Evolutionary conservation across 2,113 vertebrate species (phyloP), one percentile per base, ranked within the genome.

Genomic region (Engystomops pustulosus): DNA sequence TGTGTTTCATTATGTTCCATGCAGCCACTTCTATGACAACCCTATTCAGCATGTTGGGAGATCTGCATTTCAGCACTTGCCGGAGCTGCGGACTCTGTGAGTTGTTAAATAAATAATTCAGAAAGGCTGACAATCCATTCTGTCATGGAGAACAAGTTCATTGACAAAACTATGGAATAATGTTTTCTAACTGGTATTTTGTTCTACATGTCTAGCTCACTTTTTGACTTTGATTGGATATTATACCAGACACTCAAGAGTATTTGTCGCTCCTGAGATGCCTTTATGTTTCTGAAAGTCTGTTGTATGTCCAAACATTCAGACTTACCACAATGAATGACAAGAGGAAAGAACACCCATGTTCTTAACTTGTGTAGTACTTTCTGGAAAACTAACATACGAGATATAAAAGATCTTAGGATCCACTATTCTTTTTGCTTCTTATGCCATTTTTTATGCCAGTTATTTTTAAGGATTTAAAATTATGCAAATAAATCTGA

Each of bases 1-100:
- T 30, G 12, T 3, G 14, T 27, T 62, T 65, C 7, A 86, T 72
- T 86, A 23, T n/a, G 84, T 91, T 86, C 86, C 32, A 91, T 87
- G 58, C 89, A 99, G 97, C 93, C 96, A 96, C 87, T 98, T 98
- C 91, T 97, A 97, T 85, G 95, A 98, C 87, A 98, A 98, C 47
- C 96, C 96, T 18, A 98, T 98, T 87, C 95, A 96, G 85, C 93
- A 93, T 72, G 96, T 98, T 41, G 97, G 96, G 80, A 93, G 91
- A 75, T 96, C 96, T 2, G 94, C 96, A 86, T 98, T 98, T 90
- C 95, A 96, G 86, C 94, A 96, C 88, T 92, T 98, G n/a, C 96
- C 96, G 47, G 96, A 97, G 88, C 94, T 95, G 53, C 92, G 91
- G 88, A 94, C 92, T 51, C 86, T 95, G 94, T 95, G 91, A 86